phyloP scores from a whole-genome alignment of 2,113 vertebrate species.

The Grammomys surdaster region DNA sequence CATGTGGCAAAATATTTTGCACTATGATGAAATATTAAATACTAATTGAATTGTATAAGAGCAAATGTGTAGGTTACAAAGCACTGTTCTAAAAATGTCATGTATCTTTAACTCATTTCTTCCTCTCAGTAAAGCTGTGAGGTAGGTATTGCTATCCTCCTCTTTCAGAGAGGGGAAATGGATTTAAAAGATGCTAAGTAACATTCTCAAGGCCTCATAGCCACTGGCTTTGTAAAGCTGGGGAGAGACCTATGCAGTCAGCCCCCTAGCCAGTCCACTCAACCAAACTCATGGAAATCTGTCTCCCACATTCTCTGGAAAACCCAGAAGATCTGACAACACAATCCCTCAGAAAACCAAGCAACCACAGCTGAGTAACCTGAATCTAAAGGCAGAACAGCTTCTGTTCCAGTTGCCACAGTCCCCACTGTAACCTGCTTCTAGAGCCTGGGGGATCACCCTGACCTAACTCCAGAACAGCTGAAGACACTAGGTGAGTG shows the following conservation, averaged over 20 bases:
- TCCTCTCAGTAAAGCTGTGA: background rate
- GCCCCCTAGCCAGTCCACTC: background rate
- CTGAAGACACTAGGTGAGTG: background rate
- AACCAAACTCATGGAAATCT: background rate
- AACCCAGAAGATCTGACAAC: background rate
- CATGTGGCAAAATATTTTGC: background rate
- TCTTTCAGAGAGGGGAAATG: background rate
- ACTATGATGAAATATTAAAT: background rate
- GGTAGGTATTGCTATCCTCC: background rate
- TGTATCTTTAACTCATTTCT: background rate
- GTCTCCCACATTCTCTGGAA: background rate
- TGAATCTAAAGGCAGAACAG: background rate
- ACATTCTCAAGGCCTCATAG: background rate
- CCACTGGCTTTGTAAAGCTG: background rate
- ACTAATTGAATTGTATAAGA: background rate
- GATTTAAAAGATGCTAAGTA: background rate
- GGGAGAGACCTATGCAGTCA: background rate
- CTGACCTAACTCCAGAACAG: background rate
- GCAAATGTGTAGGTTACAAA: conserved; percentile 9
- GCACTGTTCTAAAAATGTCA: background rate
- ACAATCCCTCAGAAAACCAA: background rate
- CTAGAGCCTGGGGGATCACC: background rate
- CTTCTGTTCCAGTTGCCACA: background rate
- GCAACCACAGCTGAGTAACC: background rate
- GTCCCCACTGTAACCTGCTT: background rate